A percentile compares a stretch with the other conserved stretches of the same genome.
Conservation (phyloP, 1,140 invertebrate species). For the Orussus abietinus region DNA sequence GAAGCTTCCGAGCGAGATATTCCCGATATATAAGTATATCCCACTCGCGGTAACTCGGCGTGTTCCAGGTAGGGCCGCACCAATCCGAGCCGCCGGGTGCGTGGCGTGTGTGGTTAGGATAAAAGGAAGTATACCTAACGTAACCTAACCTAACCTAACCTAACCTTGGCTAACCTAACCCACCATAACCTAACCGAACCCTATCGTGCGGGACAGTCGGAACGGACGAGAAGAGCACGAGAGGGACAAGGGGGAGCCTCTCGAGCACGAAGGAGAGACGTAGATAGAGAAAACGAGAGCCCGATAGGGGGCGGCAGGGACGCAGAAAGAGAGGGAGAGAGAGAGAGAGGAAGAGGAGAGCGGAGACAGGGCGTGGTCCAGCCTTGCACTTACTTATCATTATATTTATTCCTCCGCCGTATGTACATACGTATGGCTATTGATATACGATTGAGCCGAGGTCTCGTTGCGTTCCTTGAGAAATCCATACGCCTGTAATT, state of each 20-base stretch:
- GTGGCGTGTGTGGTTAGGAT: constrained; percentile 15
- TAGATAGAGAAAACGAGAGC: constrained; percentile 1
- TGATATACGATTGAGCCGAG: constrained; percentile 41
- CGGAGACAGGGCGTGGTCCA: constrained; percentile 53
- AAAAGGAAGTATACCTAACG: constrained; percentile 37
- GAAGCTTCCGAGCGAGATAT: too few species aligned
- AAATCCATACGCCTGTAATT: constrained; percentile 1
- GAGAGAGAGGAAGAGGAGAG: constrained; percentile 36
- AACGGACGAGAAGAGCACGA: constrained; percentile 13
- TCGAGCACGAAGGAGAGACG: constrained; percentile 2
- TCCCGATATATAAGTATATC: too few species aligned
- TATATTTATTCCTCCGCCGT: constrained; percentile 47
- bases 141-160: constrained; percentile 29
- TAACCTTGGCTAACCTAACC: neutral
- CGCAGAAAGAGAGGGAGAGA: constrained; percentile 16
- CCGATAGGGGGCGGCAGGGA: constrained; percentile 2
- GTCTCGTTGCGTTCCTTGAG: constrained; percentile 28
- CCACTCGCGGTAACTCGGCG: too few species aligned
- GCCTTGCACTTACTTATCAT: constrained; percentile 51
- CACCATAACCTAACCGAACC: constrained; percentile 20
- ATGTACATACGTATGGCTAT: constrained; percentile 27
- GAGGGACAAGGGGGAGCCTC: constrained; percentile 1
- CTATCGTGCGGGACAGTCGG: constrained; percentile 14
- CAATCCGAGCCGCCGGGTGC: neutral
- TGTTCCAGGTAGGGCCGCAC: too few species aligned